Evolutionary conservation across 2,113 vertebrate genomes (phyloP).

Genomic region (Strix aluco): DNA sequence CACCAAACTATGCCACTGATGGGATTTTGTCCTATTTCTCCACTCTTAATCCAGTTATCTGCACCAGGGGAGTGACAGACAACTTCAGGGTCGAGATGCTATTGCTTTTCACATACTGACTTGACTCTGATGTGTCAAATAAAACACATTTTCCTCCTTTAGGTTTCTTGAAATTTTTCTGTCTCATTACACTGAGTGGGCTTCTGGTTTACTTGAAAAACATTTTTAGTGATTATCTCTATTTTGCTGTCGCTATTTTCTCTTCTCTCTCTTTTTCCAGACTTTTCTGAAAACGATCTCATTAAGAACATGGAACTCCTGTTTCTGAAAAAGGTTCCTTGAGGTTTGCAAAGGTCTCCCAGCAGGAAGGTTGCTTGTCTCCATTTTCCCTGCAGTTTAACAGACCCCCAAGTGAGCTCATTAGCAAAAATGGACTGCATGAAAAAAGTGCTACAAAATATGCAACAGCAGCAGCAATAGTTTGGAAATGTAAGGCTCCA

Average conservation of each 20-base stretch:
- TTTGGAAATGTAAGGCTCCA: background rate
- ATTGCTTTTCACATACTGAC: background rate
- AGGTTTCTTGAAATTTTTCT: background rate
- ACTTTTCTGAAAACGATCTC: slow-evolving; percentile 44
- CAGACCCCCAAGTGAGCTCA: slow-evolving; percentile 9
- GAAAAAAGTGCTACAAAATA: background rate
- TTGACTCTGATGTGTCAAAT: background rate
- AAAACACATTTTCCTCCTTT: background rate
- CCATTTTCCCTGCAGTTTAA: background rate
- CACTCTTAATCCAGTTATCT: background rate
- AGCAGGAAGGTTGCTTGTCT: slow-evolving; percentile 4
- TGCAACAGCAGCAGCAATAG: background rate
- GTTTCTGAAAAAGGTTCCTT: background rate
- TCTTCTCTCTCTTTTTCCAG: background rate
- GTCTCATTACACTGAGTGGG: slow-evolving; percentile 28
- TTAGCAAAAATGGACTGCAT: background rate
- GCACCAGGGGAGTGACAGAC: background rate
- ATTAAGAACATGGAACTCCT: slow-evolving; percentile 26
- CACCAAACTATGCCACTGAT: background rate
- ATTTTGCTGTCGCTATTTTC: slow-evolving; percentile 22
- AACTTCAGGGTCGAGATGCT: background rate
- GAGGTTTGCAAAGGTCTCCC: slow-evolving; percentile 47
- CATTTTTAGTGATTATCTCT: slow-evolving; percentile 30
- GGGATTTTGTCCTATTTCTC: background rate
- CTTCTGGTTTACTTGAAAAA: slow-evolving; percentile 16